phyloP scores from a whole-genome alignment of 2,888 invertebrate species.

The Drosophila paramelanica region DNA sequence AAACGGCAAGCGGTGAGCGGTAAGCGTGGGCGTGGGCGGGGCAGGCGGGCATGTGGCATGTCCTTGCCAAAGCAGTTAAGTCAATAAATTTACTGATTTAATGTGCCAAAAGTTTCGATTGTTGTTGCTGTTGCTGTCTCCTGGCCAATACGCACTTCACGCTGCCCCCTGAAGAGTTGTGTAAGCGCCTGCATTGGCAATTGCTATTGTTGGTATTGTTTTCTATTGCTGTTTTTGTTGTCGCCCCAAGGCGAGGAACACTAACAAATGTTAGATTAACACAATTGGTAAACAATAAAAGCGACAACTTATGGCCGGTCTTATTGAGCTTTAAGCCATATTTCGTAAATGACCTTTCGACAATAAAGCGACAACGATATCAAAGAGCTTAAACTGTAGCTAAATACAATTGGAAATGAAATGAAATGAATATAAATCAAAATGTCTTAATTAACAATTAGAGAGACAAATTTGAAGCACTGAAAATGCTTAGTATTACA shows the following conservation, averaged over 20 bases:
- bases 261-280: slow-evolving; percentile 68
- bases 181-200: slow-evolving; percentile 40
- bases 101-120: slow-evolving; percentile 82
- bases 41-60: slow-evolving; percentile 57
- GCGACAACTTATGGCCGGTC: slow-evolving; percentile 55
- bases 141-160: slow-evolving; percentile 39
- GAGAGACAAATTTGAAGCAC: background rate
- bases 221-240: slow-evolving; percentile 35
- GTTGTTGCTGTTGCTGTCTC: slow-evolving; percentile 48
- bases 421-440: background rate
- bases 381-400: slow-evolving; percentile 1
- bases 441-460: background rate
- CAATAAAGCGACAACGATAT: background rate
- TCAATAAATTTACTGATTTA: slow-evolving; percentile 82
- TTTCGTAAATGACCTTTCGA: slow-evolving; percentile 9
- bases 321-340: slow-evolving; percentile 60
- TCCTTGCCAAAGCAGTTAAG: slow-evolving; percentile 74
- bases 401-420: slow-evolving; percentile 6
- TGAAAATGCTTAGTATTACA: no score
- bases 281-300: slow-evolving; percentile 80
- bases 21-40: slow-evolving; percentile 31
- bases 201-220: slow-evolving; percentile 42
- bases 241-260: slow-evolving; percentile 31
- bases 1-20: slow-evolving; percentile 14
- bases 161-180: slow-evolving; percentile 37